Conservation (phyloP, 2,888 invertebrate species). For the Scaptomyza cyrtandrae region DNA sequence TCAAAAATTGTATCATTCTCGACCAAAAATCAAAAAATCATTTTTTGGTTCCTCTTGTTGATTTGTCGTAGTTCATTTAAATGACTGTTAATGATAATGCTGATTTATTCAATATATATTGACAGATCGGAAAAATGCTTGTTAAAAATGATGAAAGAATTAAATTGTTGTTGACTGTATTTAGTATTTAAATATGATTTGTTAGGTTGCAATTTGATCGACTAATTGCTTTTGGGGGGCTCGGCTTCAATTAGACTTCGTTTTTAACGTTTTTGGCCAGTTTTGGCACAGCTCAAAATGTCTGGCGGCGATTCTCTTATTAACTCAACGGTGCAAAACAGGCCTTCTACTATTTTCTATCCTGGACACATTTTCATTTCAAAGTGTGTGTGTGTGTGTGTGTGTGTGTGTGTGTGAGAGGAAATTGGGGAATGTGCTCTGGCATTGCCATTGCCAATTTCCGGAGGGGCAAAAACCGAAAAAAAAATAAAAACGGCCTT, state of each 20-base stretch:
- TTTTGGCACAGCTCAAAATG: constrained; percentile 57
- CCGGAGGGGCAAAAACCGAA: constrained; percentile 43
- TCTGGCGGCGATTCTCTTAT: constrained; percentile 58
- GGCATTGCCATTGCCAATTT: constrained; percentile 73
- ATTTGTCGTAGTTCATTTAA: too few species aligned
- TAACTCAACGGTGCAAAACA: constrained; percentile 72
- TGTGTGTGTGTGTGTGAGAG: neutral
- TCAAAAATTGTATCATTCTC: too few species aligned
- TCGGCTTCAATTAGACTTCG: constrained; percentile 70
- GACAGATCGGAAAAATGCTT: neutral
- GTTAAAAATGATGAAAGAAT: neutral
- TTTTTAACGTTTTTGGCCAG: constrained; percentile 62
- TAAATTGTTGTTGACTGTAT: neutral
- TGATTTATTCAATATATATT: neutral
- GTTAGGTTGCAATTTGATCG: constrained; percentile 49
- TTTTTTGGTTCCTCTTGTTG: too few species aligned
- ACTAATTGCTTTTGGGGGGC: constrained; percentile 53
- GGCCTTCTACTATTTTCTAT: constrained; percentile 17
- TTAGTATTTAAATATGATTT: neutral
- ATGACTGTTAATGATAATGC: neutral
- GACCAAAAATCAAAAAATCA: too few species aligned
- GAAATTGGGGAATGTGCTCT: constrained; percentile 29
- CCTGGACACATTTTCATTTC: neutral
- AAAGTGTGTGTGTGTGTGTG: neutral
- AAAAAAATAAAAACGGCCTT: constrained; percentile 49